A percentile compares a stretch with the other conserved stretches of the same genome.
These are phyloP conservation scores for Clarias batrachus DNA, from an alignment of 2,113 vertebrate genomes.

Conservation along the genomic window DNA sequence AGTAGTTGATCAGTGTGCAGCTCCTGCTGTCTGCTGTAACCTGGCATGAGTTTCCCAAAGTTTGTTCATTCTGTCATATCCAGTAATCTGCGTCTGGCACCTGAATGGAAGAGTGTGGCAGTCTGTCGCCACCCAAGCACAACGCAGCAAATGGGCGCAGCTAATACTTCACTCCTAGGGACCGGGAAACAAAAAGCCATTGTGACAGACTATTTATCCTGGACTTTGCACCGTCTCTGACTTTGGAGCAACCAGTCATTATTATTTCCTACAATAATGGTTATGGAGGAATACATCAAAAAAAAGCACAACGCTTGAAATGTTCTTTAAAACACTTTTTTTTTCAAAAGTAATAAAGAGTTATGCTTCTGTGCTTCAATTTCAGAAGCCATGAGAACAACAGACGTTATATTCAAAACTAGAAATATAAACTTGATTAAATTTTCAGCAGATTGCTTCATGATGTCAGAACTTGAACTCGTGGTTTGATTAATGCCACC, in stretches of 20 bases:
- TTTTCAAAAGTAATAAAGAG: not conserved
- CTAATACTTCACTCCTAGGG: not conserved
- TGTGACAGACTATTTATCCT: constrained; percentile 11
- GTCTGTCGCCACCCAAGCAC: constrained; percentile 6
- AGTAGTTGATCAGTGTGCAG: not conserved
- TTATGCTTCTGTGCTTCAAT: not conserved
- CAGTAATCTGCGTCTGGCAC: constrained; percentile 13
- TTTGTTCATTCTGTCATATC: not conserved
- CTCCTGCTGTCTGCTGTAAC: constrained; percentile 8
- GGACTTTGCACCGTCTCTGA: not conserved
- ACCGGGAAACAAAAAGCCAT: not conserved
- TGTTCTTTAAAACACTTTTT: not conserved
- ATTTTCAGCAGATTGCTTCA: not conserved
- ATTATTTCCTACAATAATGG: not conserved
- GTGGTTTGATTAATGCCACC: not conserved
- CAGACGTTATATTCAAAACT: not conserved
- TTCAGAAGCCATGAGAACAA: not conserved
- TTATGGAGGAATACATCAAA: not conserved
- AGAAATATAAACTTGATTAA: not conserved
- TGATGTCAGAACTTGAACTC: not conserved
- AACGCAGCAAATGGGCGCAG: not conserved
- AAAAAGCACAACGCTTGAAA: not conserved
- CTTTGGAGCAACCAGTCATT: not conserved
- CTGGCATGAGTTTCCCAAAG: constrained; percentile 5
- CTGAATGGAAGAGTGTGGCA: not conserved